A percentile compares a stretch with the other conserved stretches of the same genome.
Conservation (phyloP, 2,888 invertebrate genomes). For the Pristionchus exspectatus region DNA sequence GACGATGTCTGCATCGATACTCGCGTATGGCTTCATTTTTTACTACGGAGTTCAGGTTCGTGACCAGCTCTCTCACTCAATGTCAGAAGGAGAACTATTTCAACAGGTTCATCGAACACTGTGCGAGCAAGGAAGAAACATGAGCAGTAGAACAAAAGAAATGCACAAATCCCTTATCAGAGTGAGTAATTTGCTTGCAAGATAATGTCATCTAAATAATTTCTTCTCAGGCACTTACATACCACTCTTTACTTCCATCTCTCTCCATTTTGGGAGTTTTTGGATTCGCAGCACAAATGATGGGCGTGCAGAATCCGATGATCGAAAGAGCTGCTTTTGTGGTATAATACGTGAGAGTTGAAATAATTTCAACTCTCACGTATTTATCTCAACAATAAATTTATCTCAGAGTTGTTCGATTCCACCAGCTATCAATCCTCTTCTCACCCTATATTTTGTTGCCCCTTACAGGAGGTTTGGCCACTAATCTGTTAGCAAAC, state of each 20-base stretch:
- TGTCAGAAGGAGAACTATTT: background rate
- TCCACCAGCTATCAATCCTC: background rate
- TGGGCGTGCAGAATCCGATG: background rate
- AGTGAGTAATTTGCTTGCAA: background rate
- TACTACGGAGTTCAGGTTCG: background rate
- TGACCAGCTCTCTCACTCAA: background rate
- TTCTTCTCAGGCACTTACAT: background rate
- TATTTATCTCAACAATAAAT: background rate
- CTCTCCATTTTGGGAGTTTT: background rate
- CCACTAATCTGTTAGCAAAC: background rate
- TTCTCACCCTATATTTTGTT: conserved; percentile 17
- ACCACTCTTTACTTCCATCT: background rate
- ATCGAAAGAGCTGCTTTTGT: background rate
- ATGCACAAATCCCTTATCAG: conserved; percentile 30
- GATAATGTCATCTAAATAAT: background rate
- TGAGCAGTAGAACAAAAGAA: background rate
- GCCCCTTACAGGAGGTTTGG: conserved; percentile 18
- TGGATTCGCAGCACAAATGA: background rate
- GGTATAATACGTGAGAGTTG: no score
- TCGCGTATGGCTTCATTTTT: background rate
- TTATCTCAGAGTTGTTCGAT: conserved; percentile 1
- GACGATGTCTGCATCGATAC: background rate
- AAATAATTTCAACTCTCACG: background rate
- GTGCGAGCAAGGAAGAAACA: background rate
- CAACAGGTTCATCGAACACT: background rate